Percentiles rank a stretch among this genome's conserved stretches.
These are phyloP conservation scores for Caenorhabditis japonica DNA, from an alignment of 2,888 invertebrate genomes.

Conservation along the genomic window DNA sequence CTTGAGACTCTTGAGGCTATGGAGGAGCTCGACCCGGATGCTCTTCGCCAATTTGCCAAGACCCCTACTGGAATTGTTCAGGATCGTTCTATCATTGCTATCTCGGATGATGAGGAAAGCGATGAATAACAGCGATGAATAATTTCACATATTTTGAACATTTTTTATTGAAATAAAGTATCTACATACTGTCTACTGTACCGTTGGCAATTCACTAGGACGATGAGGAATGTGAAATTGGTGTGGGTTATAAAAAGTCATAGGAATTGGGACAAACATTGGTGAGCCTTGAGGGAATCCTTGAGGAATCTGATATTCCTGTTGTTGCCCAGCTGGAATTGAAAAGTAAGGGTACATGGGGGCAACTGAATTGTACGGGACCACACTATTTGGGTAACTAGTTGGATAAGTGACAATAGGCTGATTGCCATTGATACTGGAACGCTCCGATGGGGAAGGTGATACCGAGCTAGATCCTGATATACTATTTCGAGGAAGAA, in stretches of 20 bases:
- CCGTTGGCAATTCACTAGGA: constrained; percentile 20
- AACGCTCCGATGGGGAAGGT: constrained; percentile 13
- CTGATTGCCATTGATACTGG: constrained; percentile 21
- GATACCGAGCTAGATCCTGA: constrained; percentile 19
- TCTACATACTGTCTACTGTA: constrained; percentile 12
- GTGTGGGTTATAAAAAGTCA: constrained; percentile 26
- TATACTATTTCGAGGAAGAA: constrained; percentile 4
- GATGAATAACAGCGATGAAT: background rate
- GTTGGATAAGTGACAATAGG: constrained; percentile 24
- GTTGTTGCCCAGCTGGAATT: constrained; percentile 4
- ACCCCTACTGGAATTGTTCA: constrained; percentile 66
- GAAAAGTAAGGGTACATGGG: constrained; percentile 12
- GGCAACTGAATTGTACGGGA: constrained; percentile 5
- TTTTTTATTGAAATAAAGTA: constrained; percentile 9
- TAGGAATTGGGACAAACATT: constrained; percentile 22
- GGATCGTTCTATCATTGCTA: constrained; percentile 36
- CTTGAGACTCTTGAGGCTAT: constrained; percentile 78
- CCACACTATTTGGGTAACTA: constrained; percentile 6
- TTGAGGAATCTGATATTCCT: background rate
- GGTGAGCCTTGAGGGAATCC: constrained; percentile 13
- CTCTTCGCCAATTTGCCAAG: constrained; percentile 65
- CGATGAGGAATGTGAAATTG: constrained; percentile 5
- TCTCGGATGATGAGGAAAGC: constrained; percentile 31
- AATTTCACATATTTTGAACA: background rate
- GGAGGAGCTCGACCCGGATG: constrained; percentile 75